phyloP scores from a whole-genome alignment of 2,888 invertebrate genomes.

The Trichopria drosophilae region DNA sequence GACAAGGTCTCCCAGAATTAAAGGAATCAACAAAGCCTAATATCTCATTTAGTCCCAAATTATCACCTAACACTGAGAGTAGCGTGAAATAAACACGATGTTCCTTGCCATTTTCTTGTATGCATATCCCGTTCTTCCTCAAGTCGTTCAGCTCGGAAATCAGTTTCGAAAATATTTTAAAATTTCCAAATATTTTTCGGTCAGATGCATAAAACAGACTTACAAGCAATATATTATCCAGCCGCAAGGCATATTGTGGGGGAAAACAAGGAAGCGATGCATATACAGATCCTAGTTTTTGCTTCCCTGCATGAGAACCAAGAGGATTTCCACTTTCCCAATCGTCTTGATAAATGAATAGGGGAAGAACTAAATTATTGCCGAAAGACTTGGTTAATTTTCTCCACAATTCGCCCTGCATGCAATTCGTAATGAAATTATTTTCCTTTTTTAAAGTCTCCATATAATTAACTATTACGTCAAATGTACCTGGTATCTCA shows the following conservation, averaged over 20 bases:
- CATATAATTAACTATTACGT: too few species aligned
- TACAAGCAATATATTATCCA: too few species aligned
- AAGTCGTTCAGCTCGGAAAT: conserved; percentile 17
- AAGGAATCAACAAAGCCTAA: too few species aligned
- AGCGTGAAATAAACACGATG: conserved; percentile 12
- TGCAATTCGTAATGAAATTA: conserved; percentile 7
- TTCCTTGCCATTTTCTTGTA: too few species aligned
- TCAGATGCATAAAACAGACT: too few species aligned
- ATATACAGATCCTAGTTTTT: conserved; percentile 19
- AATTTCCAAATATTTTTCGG: too few species aligned
- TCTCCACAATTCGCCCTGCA: conserved; percentile 9
- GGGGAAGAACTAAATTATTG: conserved; percentile 9
- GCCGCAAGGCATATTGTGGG: background rate
- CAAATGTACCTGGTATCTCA: conserved; percentile 13
- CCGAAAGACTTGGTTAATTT: conserved; percentile 1
- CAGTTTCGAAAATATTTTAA: conserved; percentile 6
- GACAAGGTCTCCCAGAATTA: conserved; percentile 13
- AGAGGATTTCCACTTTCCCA: conserved; percentile 18
- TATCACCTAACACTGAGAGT: too few species aligned
- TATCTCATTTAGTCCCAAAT: too few species aligned
- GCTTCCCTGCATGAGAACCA: conserved; percentile 13
- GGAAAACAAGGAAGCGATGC: too few species aligned
- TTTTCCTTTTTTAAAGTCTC: too few species aligned
- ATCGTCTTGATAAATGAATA: conserved; percentile 15
- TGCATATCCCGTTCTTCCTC: conserved; percentile 9